A percentile compares a stretch with the other conserved stretches of the same genome.
These are phyloP conservation scores for Ophiothrix spiculata DNA, from an alignment of 35 echinoderm and acorn worm genomes.

Conservation along the genomic window DNA sequence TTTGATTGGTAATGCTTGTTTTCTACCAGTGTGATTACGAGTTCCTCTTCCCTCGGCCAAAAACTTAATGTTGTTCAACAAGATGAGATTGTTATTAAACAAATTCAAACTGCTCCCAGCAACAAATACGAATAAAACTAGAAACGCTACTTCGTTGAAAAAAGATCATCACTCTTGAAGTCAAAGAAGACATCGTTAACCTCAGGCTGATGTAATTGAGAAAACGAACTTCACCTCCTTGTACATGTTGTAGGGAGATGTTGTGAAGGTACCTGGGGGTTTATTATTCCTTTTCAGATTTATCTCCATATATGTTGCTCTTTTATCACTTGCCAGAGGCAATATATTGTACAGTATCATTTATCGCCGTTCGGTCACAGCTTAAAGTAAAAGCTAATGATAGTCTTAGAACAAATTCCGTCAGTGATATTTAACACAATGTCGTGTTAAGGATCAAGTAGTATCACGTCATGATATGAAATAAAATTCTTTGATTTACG, in stretches of 20 bases:
- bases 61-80: too few relatives aligned
- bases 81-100: too few relatives aligned
- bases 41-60: too few relatives aligned
- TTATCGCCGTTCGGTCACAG: neutral
- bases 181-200: neutral
- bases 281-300: neutral
- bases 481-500: too few relatives aligned
- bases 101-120: too few relatives aligned
- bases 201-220: neutral
- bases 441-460: neutral
- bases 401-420: neutral
- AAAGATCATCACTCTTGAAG: slow-evolving; percentile 2
- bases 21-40: too few relatives aligned
- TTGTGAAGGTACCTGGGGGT: neutral
- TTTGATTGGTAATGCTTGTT: too few relatives aligned
- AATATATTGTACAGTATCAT: neutral
- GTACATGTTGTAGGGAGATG: too few relatives aligned
- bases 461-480: too few relatives aligned
- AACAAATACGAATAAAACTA: neutral
- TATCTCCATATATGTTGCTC: neutral
- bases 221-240: slow-evolving; percentile 7
- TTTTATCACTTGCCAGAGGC: neutral
- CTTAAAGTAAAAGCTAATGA: neutral
- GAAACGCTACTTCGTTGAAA: neutral
- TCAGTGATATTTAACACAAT: neutral